These are phyloP conservation scores for Riptortus pedestris DNA, from an alignment of 1,140 invertebrate genomes.

Conservation along the genomic window DNA sequence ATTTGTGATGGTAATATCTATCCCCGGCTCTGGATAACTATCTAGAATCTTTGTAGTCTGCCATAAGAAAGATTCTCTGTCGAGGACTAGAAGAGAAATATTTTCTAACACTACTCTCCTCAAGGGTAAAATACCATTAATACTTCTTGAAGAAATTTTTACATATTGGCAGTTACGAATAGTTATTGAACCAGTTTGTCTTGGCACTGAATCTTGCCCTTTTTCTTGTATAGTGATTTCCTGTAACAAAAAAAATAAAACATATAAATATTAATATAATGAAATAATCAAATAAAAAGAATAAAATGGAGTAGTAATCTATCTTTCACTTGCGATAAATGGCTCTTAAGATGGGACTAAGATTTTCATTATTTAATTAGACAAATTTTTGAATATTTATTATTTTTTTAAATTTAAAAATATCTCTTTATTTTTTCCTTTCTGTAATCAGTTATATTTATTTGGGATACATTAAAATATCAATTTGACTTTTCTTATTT, in stretches of 20 bases:
- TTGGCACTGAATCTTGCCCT: neutral
- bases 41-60: conserved; percentile 35
- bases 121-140: neutral
- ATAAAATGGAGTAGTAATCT: no score
- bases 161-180: neutral
- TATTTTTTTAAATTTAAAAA: no score
- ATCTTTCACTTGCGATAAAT: no score
- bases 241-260: neutral
- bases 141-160: neutral
- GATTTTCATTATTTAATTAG: no score
- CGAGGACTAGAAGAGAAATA: neutral
- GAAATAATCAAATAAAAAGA: neutral
- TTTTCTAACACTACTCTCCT: neutral
- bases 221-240: neutral
- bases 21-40: conserved; percentile 32
- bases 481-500: no score
- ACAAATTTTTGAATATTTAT: no score
- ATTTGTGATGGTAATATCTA: conserved; percentile 37
- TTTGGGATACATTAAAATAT: no score
- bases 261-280: neutral
- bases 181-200: neutral
- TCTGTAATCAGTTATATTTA: no score
- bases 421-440: no score
- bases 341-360: no score
- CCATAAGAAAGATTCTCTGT: conserved; percentile 3